These are phyloP conservation scores for Diloba caeruleocephala DNA, from an alignment of 2,888 invertebrate species.

Conservation along the genomic window DNA sequence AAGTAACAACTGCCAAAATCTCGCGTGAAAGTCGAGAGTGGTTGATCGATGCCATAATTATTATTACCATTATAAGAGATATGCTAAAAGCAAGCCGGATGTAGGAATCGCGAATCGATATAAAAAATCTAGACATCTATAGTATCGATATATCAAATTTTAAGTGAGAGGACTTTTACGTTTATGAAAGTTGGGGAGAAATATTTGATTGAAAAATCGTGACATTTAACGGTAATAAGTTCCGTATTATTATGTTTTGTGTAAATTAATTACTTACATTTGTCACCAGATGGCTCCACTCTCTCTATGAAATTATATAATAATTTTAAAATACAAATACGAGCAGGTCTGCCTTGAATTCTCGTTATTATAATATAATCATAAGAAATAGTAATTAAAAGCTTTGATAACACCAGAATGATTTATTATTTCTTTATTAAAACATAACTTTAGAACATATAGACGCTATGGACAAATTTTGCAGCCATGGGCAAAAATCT, in stretches of 20 bases:
- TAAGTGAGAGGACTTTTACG: conserved; percentile 23
- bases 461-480: not conserved
- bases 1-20: conserved; percentile 86
- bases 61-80: conserved; percentile 87
- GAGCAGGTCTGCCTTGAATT: not conserved
- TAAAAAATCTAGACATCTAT: conserved; percentile 54
- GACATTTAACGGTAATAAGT: conserved; percentile 9
- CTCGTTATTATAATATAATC: not conserved
- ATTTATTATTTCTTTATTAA: too few relatives aligned
- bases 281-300: too few relatives aligned
- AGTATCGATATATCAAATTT: conserved; percentile 27
- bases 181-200: conserved; percentile 19
- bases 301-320: too few relatives aligned
- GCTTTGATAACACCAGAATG: too few relatives aligned
- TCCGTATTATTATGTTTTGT: not conserved
- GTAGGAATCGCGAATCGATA: conserved; percentile 55
- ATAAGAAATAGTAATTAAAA: not conserved
- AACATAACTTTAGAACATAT: too few relatives aligned
- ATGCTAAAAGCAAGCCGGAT: conserved; percentile 87
- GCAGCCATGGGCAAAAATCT: not conserved
- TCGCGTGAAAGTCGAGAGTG: conserved; percentile 84
- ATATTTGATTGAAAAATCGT: not conserved
- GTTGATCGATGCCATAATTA: conserved; percentile 87
- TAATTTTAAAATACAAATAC: too few relatives aligned
- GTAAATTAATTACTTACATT: too few relatives aligned